A percentile compares a stretch with the other conserved stretches of the same genome.
These are phyloP conservation scores for Helicoverpa armigera DNA, from an alignment of 1,140 invertebrate species.

Conservation along the genomic window DNA sequence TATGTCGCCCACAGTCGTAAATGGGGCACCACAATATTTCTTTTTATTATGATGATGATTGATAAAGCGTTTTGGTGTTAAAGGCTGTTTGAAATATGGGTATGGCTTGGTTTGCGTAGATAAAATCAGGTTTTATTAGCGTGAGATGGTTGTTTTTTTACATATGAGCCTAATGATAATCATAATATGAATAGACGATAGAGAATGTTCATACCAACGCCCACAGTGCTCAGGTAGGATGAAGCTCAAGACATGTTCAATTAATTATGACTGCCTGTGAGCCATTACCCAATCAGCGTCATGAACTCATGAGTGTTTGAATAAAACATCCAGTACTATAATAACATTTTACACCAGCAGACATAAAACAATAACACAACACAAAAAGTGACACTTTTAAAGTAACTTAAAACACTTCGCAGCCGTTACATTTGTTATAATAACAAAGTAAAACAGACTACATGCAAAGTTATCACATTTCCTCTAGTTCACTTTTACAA, in stretches of 20 bases:
- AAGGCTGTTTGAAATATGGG: background rate
- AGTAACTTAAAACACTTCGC: background rate
- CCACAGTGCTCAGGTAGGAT: too few relatives aligned
- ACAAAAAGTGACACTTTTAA: background rate
- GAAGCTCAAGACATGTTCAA: too few relatives aligned
- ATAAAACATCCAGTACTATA: too few relatives aligned
- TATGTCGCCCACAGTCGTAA: conserved; percentile 15
- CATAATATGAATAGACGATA: too few relatives aligned
- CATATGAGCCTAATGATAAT: too few relatives aligned
- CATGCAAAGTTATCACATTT: conserved; percentile 13
- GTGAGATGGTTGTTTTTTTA: background rate
- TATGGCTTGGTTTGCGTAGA: background rate
- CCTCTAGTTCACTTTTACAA: conserved; percentile 3
- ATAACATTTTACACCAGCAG: too few relatives aligned
- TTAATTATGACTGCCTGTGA: too few relatives aligned
- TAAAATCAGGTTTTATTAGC: too few relatives aligned
- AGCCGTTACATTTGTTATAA: background rate
- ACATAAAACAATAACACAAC: background rate
- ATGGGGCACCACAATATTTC: conserved; percentile 25
- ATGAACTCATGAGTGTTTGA: too few relatives aligned
- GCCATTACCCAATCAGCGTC: too few relatives aligned
- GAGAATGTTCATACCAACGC: too few relatives aligned
- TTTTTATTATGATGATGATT: conserved; percentile 38
- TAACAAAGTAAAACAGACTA: background rate
- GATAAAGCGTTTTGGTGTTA: conserved; percentile 1